Base-by-base conservation (phyloP, 2,113 vertebrate species). In the Nicator chloris region DNA sequence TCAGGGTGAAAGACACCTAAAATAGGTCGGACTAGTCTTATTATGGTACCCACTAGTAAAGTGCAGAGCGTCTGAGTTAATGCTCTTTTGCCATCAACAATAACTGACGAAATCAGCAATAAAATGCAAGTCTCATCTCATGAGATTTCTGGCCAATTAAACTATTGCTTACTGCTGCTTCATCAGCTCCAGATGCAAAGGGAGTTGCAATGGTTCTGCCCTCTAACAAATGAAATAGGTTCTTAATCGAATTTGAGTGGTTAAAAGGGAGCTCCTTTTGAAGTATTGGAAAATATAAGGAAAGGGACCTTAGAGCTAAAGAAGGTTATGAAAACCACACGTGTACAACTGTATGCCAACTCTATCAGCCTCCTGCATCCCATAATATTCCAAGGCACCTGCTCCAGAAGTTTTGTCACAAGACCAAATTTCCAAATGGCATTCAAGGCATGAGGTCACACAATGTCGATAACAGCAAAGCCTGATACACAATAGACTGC, bases 191-290 rank as follows among this genome's bases (percentile, higher is more conserved):
- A 78, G 39, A 71, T 11, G 4, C 28, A 93, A 33, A 71, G n/a
- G 3, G 4, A 15, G 50, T 40, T 63, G 53, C 49, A 42, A 26
- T 2, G 13, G n/a, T 50, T 86, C 77, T 64, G 26, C 61, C 57
- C 30, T 72, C 77, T 51, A 2, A 1, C 20, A 59, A 63, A 22
- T 71, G 39, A 61, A 92, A 77, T 11, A 83, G 12, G 5, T 56
- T n/a, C 18, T 47, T 16, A 33, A 72, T 7, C 0, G 0, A 53
- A 30, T 66, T 12, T 16, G 19, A 57, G 42, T 27, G 14, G 9
- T 15, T 51, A 23, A 35, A 50, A 68, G 8, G 21, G 12, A 82
- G n/a, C n/a, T 51, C 21, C 8, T 47, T 86, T 69, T 40, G 19
- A 56, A 80, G 20, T 15, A 37, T 15, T 42, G 42, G 30, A 44